These are phyloP conservation scores for Egretta garzetta DNA, from an alignment of 2,113 vertebrate species.

Conservation along the genomic window DNA sequence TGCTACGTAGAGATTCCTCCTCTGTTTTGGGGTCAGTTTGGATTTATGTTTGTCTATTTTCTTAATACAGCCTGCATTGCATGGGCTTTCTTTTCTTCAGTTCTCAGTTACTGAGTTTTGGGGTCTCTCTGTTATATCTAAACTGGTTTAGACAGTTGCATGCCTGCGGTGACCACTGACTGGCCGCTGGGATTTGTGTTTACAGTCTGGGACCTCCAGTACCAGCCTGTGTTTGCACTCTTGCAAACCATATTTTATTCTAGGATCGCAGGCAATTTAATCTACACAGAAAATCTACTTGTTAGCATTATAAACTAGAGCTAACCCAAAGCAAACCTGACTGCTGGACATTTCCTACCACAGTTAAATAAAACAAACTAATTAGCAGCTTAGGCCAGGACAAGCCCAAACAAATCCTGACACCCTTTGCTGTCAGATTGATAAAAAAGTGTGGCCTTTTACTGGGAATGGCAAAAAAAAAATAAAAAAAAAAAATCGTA, in stretches of 20 bases:
- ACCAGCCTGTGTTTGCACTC: neutral
- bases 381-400: neutral
- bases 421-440: neutral
- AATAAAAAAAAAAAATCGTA: neutral
- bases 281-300: neutral
- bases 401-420: neutral
- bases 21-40: neutral
- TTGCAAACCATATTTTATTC: neutral
- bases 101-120: neutral
- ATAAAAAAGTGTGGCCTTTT: slow-evolving; percentile 9
- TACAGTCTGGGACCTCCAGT: neutral
- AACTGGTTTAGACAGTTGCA: neutral
- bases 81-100: neutral
- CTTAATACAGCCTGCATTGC: neutral
- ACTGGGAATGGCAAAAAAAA: neutral
- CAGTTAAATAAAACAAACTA: slow-evolving; percentile 7
- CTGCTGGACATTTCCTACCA: neutral
- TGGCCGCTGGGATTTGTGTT: neutral
- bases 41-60: neutral
- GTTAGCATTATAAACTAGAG: neutral
- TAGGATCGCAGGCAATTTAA: neutral
- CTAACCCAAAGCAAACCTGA: neutral
- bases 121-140: neutral
- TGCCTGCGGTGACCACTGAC: neutral
- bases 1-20: neutral